Evolutionary conservation across 2,888 invertebrate species (phyloP), one percentile per base, ranked within the genome.

Genomic region (Acleris emargana): DNA sequence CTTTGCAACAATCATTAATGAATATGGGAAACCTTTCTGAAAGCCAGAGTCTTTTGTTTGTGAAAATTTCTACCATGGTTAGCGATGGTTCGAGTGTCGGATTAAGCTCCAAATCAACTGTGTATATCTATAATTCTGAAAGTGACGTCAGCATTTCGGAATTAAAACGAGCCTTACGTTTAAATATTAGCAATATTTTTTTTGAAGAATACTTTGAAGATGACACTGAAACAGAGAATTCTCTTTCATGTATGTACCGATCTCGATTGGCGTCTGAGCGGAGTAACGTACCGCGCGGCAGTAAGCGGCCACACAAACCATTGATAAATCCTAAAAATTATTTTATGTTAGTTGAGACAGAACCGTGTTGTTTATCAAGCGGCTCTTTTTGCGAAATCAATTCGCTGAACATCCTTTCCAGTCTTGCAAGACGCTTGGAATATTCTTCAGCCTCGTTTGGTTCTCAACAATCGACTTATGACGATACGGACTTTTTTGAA

Each of bases 91-190:
- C 54, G 11, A 42, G 20, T 13, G 54, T 20, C 9, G n/a, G 20
- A 16, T 54, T 38, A 3, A 20, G 54, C 16, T 54, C 54, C 3
- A 42, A 38, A n/a, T 54, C 54, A 7, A 42, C 42, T 3, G 54
- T 54, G n/a, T 54, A 54, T n/a, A 54, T 54, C 4, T 54, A 54
- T 20, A 54, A 54, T 54, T 54, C 54, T 3, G 54, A 54, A 20
- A 38, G 42, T 18, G 54, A 54, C 20, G 54, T 54, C 13, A 54
- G 54, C 54, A 54, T 54, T 20, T 20, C 38, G 16, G 54, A 54
- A 22, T 42, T 54, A 18, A 54, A 54, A 42, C 54, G 42, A 0
- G 6, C 42, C 6, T 20, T 54, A 7, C 54, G 38, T 54, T 20
- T 42, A 4, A 42, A 38, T 17, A 54, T 42, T 1, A 18, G 20